Evolutionary conservation across 1,140 invertebrate species (phyloP).

Genomic region (Bombyx mandarina): DNA sequence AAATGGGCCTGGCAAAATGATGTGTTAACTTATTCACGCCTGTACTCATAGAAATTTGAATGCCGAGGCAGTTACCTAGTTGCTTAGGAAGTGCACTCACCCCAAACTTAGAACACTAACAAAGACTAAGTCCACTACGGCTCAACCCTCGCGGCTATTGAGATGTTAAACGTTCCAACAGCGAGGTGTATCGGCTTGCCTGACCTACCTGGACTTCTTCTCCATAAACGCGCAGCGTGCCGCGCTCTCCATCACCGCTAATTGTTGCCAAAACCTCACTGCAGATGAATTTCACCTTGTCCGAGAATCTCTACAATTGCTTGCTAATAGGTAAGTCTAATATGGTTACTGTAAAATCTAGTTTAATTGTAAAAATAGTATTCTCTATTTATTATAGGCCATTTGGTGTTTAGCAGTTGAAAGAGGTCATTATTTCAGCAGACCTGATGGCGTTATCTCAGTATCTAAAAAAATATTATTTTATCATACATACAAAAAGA

Average conservation of each 20-base stretch:
- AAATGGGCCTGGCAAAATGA: no score
- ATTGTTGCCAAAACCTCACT: conserved; percentile 95
- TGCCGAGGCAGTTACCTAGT: no score
- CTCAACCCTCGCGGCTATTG: no score
- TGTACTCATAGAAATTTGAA: no score
- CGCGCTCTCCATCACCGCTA: conserved; percentile 94
- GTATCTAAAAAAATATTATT: conserved; percentile 5
- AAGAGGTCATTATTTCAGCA: no score
- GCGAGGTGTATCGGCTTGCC: conserved; percentile 94
- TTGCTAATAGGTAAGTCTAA: conserved; percentile 77
- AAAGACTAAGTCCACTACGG: no score
- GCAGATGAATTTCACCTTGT: conserved; percentile 95
- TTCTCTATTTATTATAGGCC: neutral
- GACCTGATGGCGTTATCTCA: neutral
- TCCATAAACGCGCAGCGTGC: conserved; percentile 96
- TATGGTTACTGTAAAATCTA: neutral
- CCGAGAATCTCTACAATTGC: conserved; percentile 86
- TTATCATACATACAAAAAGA: neutral
- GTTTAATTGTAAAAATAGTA: neutral
- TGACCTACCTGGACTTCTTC: conserved; percentile 98
- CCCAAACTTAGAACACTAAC: no score
- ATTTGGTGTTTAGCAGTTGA: neutral
- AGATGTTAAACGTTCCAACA: conserved; percentile 39
- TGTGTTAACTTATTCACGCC: no score
- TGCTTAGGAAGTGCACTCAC: no score